Evolutionary conservation across 2,113 vertebrate species (phyloP), one percentile per base, ranked within the genome.

Genomic region (Leucopsar rothschildi): DNA sequence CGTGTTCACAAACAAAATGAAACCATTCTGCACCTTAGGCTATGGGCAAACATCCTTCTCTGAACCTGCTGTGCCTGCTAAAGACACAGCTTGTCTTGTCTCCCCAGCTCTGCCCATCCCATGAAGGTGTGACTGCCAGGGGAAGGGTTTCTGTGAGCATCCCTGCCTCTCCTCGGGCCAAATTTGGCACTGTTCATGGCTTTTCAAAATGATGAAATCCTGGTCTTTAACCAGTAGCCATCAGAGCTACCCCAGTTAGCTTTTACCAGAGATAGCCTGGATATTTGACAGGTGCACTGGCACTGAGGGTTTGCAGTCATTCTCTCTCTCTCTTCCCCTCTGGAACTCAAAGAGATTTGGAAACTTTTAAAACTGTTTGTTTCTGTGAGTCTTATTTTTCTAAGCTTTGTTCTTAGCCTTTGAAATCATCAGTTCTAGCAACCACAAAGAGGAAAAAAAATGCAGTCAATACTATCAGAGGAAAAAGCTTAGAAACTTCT

Each of bases 1-100:
- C 71, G 64, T 93, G 88, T 93, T 94, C 91, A 73, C 84, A 90
- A 88, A 91, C 60, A 91, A 92, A 93, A 94, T 90, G n/a, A 94
- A 96, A 86, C 69, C 5, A 1, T 93, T 95, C 69, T 83, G 56
- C 53, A 82, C 82, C 86, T 75, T 56, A 68, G 91, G 96, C 92
- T 37, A 56, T 2, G 56, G 83, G 47, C 52, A 78, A 33, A 81
- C 72, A 93, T 83, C 52, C 52, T 71, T 63, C 68, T 90, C 55
- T 6, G 1, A 83, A 35, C 33, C 55, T 56, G 68, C 39, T 81
- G 2, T 8, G 15, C 75, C 42, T 93, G 55, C 66, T 80, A 63
- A 77, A 86, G 42, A 55, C 42, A 56, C n/a, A 63, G 4, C 7
- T 31, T 84, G 3, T 35, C 70, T 33, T 42, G 15, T 69, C 44